These are phyloP conservation scores for Philaenus spumarius DNA, from an alignment of 1,140 invertebrate species.

Conservation along the genomic window DNA sequence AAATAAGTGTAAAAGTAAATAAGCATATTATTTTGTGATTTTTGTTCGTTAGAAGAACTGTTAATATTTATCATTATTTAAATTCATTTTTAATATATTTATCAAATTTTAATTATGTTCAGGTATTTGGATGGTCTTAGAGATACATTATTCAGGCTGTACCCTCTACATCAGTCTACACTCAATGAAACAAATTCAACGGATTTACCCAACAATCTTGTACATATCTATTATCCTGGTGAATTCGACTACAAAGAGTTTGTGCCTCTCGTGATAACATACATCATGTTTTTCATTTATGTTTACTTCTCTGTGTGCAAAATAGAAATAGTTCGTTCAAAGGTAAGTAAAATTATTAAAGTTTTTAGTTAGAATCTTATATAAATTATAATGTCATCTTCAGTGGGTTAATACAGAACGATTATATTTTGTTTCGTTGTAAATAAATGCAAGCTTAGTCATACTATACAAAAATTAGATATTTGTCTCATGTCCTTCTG, in stretches of 20 bases:
- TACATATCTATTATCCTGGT: constrained; percentile 79
- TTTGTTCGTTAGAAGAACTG: background rate
- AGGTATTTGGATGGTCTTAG: constrained; percentile 73
- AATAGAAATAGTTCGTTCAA: constrained; percentile 89
- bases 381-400: too few relatives aligned
- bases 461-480: too few relatives aligned
- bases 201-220: constrained; percentile 19
- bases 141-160: constrained; percentile 58
- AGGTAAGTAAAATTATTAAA: constrained; percentile 40
- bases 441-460: too few relatives aligned
- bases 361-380: too few relatives aligned
- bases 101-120: constrained; percentile 34
- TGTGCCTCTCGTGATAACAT: constrained; percentile 74
- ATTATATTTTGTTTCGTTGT: too few relatives aligned
- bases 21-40: too few relatives aligned
- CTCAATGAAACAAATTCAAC: constrained; percentile 14
- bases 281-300: constrained; percentile 81
- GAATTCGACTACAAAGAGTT: constrained; percentile 83
- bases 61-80: background rate
- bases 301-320: constrained; percentile 93
- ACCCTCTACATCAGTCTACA: constrained; percentile 55
- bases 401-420: too few relatives aligned
- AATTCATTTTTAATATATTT: background rate
- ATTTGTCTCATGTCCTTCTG: too few relatives aligned
- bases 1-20: too few relatives aligned